Evolutionary conservation across 1,140 invertebrate species (phyloP).

Genomic region (Muscidifurax raptorellus): DNA sequence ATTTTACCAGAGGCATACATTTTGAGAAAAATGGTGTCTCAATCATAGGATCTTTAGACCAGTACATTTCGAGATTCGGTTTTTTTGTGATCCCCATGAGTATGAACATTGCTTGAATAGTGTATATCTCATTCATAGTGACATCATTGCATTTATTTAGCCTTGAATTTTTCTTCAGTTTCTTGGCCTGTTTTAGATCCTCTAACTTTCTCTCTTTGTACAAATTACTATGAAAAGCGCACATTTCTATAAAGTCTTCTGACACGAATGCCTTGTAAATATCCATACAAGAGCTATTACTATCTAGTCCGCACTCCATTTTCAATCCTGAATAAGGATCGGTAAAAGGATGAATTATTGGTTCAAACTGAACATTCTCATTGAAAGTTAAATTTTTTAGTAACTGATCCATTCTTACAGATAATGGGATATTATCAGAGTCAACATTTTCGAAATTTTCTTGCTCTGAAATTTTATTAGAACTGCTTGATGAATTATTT

Average conservation of each 20-base stretch:
- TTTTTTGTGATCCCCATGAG: constrained; percentile 26
- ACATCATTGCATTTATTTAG: neutral
- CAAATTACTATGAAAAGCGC: neutral
- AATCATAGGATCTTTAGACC: constrained; percentile 17
- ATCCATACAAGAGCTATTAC: neutral
- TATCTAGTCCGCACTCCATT: neutral
- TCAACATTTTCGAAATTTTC: too few relatives aligned
- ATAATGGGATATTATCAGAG: too few relatives aligned
- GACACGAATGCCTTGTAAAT: too few relatives aligned
- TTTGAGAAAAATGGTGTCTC: constrained; percentile 21
- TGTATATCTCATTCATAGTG: constrained; percentile 17
- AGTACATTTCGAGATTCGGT: constrained; percentile 21
- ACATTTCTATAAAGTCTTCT: neutral
- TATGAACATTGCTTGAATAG: constrained; percentile 8
- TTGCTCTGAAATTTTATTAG: too few relatives aligned
- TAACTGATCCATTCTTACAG: too few relatives aligned
- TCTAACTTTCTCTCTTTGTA: neutral
- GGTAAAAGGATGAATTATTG: neutral
- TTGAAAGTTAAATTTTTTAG: too few relatives aligned
- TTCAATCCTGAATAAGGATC: neutral
- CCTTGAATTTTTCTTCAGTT: constrained; percentile 14
- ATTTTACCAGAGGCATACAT: neutral
- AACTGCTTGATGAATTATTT: too few relatives aligned
- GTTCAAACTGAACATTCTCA: neutral
- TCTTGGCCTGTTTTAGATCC: neutral